Percentiles rank a stretch among this genome's conserved stretches.
These are phyloP conservation scores for Xenopus tropicalis DNA, from an alignment of 2,113 vertebrate species.

Conservation along the genomic window UCB_Xtro_10.0 CM004448.2:17793001-17793500, in stretches of 20 bases:
- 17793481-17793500: not conserved
- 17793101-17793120: no score
- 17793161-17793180: no score
- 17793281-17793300: conserved; percentile 38
- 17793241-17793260: conserved; percentile 11
- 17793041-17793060: no score
- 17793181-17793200: no score
- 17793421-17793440: conserved; percentile 22
- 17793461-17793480: conserved; percentile 10
- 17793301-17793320: conserved; percentile 33
- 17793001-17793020: no score
- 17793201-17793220: no score
- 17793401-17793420: conserved; percentile 39
- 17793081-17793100: no score
- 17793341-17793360: conserved; percentile 37
- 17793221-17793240: not conserved
- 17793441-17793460: conserved; percentile 12
- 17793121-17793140: no score
- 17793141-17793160: no score
- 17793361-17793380: conserved; percentile 31
- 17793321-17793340: conserved; percentile 40
- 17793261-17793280: conserved; percentile 14
- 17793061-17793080: no score
- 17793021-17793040: no score
- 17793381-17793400: conserved; percentile 32